Evolutionary conservation across 2,888 invertebrate genomes (phyloP), one percentile per base, ranked within the genome.

Genomic region (Melangyna quadrimaculata): DNA sequence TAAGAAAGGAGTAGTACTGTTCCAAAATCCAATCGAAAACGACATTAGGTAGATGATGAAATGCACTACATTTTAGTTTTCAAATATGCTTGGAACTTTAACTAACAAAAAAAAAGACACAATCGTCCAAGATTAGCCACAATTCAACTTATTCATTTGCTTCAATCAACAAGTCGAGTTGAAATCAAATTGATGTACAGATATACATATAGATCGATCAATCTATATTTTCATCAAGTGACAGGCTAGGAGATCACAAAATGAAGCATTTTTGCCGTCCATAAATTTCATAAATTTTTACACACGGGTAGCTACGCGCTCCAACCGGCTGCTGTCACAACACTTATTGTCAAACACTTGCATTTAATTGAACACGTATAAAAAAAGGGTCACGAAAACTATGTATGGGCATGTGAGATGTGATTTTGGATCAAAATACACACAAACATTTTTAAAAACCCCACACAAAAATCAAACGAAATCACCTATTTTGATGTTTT

Each of bases 191-290:
- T 14, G 35, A 35, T 73, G 51, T 35, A n/a, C 40, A 65, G n/a
- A n/a, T n/a, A 1, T 59, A 65, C 32, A 67, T 35, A 61, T 69
- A 55, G 37, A 75, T 75, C 80, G 75, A 84, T 80, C 80, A 79
- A 80, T n/a, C n/a, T n/a, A n/a, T n/a, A n/a, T 59, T 75, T 69
- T 59, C 61, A 77, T 80, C 53, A 83, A 75, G 9, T 75, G 75
- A 55, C 45, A 84, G 45, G 40, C 65, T 84, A 53, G 59, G 51
- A 75, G 83, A 65, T 78, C 78, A 74, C 48, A 61, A 14, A 22
- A 45, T 43, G 73, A 73, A 61, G 73, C 12, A 51, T 3, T 1
- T 22, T 57, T 67, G 74, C 59, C 74, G 71, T 63, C 69, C 51
- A 27, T 35, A 69, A 22, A 24, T 51, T 71, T n/a, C n/a, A n/a